Conservation (phyloP, 2,113 vertebrate species). For the Crotophaga sulcirostris region DNA sequence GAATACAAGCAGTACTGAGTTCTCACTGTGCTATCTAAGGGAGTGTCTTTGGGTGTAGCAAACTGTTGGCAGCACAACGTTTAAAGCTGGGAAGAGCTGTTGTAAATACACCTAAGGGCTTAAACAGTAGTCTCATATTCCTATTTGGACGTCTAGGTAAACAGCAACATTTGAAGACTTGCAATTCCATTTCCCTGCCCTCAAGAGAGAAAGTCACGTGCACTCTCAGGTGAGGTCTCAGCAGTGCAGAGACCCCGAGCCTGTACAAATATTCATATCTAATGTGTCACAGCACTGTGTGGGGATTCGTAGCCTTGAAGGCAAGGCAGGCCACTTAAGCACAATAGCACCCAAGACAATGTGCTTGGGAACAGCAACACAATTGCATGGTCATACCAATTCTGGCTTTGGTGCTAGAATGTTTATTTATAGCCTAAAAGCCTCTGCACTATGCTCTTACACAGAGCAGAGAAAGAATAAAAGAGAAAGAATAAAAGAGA, state of each 20-base stretch:
- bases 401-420: background rate
- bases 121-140: slow-evolving; percentile 35
- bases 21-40: slow-evolving; percentile 29
- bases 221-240: slow-evolving; percentile 3
- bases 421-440: background rate
- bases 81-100: slow-evolving; percentile 13
- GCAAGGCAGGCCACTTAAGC: background rate
- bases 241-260: background rate
- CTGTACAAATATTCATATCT: background rate
- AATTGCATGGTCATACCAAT: background rate
- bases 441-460: background rate
- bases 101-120: slow-evolving; percentile 59
- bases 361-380: background rate
- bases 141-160: slow-evolving; percentile 39
- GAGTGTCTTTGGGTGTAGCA: slow-evolving; percentile 45
- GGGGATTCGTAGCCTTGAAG: background rate
- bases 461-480: background rate
- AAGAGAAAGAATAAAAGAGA: background rate
- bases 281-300: background rate
- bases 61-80: slow-evolving; percentile 22
- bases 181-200: slow-evolving; percentile 38
- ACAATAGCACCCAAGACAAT: background rate
- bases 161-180: slow-evolving; percentile 40
- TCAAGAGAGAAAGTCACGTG: background rate
- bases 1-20: background rate